Base-by-base conservation (phyloP, 2,113 vertebrate species). In the Indri indri region DNA sequence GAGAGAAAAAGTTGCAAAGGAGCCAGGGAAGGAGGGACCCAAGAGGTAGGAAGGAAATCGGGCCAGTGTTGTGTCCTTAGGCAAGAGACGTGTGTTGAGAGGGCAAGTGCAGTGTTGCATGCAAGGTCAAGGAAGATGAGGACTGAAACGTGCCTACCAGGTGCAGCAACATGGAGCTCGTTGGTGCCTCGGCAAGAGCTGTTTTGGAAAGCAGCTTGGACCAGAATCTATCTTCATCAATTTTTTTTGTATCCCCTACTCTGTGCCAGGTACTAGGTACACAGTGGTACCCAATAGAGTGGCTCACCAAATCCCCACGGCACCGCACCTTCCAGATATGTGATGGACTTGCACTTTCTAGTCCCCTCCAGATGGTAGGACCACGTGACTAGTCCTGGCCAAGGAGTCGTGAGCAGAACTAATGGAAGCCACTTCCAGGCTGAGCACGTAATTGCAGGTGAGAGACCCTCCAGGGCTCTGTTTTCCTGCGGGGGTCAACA, bases 41-140 rank as follows among this genome's bases (percentile, higher is more conserved):
- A 17, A 4, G 54, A 42, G 6, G 23, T 0, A 32, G 61, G 73
- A 82, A 54, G 40, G 45, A 52, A 77, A 34, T 13, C 4, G 20
- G 71, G 16, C 13, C n/a, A 63, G 14, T 1, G 0, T 7, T 16
- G 17, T 5, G 37, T 23, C 18, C 23, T 47, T 20, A 32, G 84
- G 57, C 73, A 34, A 59, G 66, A 85, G 27, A 40, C 3, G 0
- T 4, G 14, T 2, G 9, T n/a, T n/a, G 20, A 73, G 61, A 83
- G 77, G 45, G 74, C 32, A 17, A 32, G 47, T 4, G 25, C 20
- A 3, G n/a, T 12, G 23, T 61, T 23, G 54, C 13, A 47, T 2
- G 47, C 45, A 20, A 68, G n/a, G 65, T 8, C 66, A 20, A 22
- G 61, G 40, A 37, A 73, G 63, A 27, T 11, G 18, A 74, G 57